phyloP scores from a whole-genome alignment of 2,888 invertebrate species.

The Eristalis arbustorum region DNA sequence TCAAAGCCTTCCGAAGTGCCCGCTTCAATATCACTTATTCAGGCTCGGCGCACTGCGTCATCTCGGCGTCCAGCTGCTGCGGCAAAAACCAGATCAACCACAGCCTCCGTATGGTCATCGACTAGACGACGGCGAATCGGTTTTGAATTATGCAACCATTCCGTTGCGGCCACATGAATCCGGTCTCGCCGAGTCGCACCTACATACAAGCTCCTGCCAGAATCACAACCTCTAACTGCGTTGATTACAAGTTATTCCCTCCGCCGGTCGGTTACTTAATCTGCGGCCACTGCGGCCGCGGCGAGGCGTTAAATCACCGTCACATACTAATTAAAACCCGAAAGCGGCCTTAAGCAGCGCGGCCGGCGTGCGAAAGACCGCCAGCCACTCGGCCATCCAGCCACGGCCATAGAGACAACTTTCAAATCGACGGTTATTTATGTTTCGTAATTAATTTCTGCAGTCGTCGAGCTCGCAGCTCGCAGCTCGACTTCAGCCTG shows the following conservation, averaged over 20 bases:
- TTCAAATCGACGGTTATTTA: slow-evolving; percentile 64
- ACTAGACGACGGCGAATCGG: slow-evolving; percentile 48
- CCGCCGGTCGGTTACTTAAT: slow-evolving; percentile 34
- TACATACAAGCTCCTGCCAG: slow-evolving; percentile 15
- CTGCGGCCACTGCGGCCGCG: slow-evolving; percentile 27
- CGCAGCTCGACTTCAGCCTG: too few species aligned
- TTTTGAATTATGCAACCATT: slow-evolving; percentile 52
- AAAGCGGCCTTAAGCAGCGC: not conserved
- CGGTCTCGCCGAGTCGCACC: slow-evolving; percentile 24
- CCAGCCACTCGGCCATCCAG: not conserved
- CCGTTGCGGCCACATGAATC: slow-evolving; percentile 27
- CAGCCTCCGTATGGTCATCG: slow-evolving; percentile 52
- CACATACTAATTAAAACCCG: slow-evolving; percentile 42
- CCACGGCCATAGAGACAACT: slow-evolving; percentile 51
- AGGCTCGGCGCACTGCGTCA: not conserved
- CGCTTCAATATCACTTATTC: not conserved
- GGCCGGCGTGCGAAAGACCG: not conserved
- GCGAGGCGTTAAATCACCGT: slow-evolving; percentile 61
- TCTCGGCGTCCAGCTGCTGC: not conserved
- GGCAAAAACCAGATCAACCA: slow-evolving; percentile 40
- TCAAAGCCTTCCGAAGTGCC: not conserved
- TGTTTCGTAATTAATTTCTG: slow-evolving; percentile 54
- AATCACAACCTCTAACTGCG: slow-evolving; percentile 41
- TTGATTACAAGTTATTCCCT: slow-evolving; percentile 27
- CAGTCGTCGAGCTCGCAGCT: slow-evolving; percentile 8